Base-by-base conservation (phyloP, 23 tunicate genomes). In the Halocynthia roretzi region DNA sequence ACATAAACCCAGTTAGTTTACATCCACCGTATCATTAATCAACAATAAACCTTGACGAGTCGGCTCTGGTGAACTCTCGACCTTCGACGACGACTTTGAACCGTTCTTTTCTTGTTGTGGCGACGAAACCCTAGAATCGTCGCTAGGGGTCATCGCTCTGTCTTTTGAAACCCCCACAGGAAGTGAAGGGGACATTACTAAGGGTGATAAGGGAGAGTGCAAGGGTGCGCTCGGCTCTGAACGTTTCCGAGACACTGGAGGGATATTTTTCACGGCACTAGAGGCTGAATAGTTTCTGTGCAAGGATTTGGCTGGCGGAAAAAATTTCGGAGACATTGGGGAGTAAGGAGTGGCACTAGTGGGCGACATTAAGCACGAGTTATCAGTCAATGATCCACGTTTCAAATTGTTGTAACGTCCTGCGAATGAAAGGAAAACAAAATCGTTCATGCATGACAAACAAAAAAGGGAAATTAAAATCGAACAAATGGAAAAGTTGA, bases 381-480 rank as follows among this genome's bases (percentile, higher is more conserved):
- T 64, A 15, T 62, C 19, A 8, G 55, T 62, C 17, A 74, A 54
- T 17, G 78, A 74, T 53, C 60, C 62, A 56, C 78, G 78, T 56
- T 74, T 74, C 31, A 20, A 65, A 10, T 20, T 65, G 70, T 65
- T 65, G 70, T 53, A 56, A 52, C 78, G 78, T 54, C 78, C 78
- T 74, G 44, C 48, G 19, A 65, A 65, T 48, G 31, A 0, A 65
- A 65, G 9, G 31, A 65, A 8, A 10, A 48, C 19, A 65, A 15
- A 40, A 65, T 65, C 50, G 44, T 31, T 31, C 44, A 31, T 31
- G 44, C 44, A 31, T 31, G 44, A 31, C 76, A 74, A 74, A 74
- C 62, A 74, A 8, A 54, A 74, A 54, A 54, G 0, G 14, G 51
- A 71, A 48, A 50, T 56, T 19, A 71, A 71, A 71, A 71, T 68